phyloP scores from a whole-genome alignment of 2,113 vertebrate genomes.

The Oophaga pumilio region DNA sequence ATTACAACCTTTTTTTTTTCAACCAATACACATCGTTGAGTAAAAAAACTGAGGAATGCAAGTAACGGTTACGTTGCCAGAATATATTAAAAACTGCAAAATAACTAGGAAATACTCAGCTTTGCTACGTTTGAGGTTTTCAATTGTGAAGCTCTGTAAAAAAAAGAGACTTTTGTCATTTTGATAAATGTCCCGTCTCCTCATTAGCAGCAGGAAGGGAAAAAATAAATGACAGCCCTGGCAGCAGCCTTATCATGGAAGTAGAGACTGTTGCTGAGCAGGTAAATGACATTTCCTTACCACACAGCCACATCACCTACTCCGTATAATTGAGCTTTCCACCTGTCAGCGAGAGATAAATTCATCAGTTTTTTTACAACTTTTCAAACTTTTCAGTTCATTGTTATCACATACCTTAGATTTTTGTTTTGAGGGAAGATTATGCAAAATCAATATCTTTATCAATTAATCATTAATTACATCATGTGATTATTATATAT shows the following conservation, averaged over 20 bases:
- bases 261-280: neutral
- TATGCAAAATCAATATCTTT: neutral
- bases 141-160: neutral
- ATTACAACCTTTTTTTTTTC: no score
- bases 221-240: neutral
- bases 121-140: neutral
- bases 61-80: neutral
- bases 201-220: slow-evolving; percentile 36
- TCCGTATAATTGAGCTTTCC: slow-evolving; percentile 2
- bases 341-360: neutral
- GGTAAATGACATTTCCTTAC: slow-evolving; percentile 36
- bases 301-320: neutral
- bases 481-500: neutral
- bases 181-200: slow-evolving; percentile 13
- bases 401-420: neutral
- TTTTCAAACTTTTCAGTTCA: neutral
- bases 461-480: neutral
- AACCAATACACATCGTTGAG: neutral
- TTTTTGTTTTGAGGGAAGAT: neutral
- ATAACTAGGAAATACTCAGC: neutral
- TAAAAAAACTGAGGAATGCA: neutral
- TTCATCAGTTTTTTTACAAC: neutral
- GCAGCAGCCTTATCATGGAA: slow-evolving; percentile 13
- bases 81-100: neutral
- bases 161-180: slow-evolving; percentile 1